Evolutionary conservation across 2,113 vertebrate species (phyloP), one percentile per base, ranked within the genome.

Genomic region (Caretta caretta): DNA sequence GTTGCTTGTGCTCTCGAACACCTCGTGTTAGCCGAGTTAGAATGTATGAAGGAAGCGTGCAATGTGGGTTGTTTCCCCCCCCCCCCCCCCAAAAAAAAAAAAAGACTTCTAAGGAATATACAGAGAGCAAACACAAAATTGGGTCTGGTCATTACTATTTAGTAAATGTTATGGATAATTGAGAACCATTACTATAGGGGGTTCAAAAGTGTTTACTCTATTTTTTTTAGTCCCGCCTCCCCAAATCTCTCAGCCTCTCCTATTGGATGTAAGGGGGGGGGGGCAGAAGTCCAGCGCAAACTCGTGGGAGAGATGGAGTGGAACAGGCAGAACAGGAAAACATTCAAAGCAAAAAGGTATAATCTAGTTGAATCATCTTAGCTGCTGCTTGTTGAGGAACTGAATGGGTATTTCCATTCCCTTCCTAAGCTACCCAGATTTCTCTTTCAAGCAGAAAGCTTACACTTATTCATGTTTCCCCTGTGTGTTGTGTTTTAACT

Each of bases 31-130:
- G 27, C 13, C 46, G 9, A 0, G 4, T 53, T 19, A 54, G 2
- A 4, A 27, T 6, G 50, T 87, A 90, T 42, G 92, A 25, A 80
- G 84, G 86, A 31, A 11, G 62, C 8, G 3, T 20, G 16, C 48
- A 0, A 0, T 8, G 35, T 29, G 79, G 38, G 5, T 42, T 75
- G 19, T 16, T 38, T 4, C 38, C 4, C 38, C 38, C 42, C 42
- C 5, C 42, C 42, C 42, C 42, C 42, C 42, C 42, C 38, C 38
- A 42, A 42, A 42, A 42, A 42, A 42, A 42, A 42, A 57, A 57
- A 27, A 65, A 17, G 3, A 35, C 31, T 17, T 35, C 31, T n/a
- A n/a, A 16, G 62, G 62, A 65, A 16, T 16, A 65, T 65, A 65
- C 72, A 75, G 38, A 24, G 9, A 75, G 38, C n/a, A 46, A 9